A percentile compares a stretch with the other conserved stretches of the same genome.
These are phyloP conservation scores for Macrophya annulata DNA, from an alignment of 2,888 invertebrate genomes.

Conservation along the genomic window DNA sequence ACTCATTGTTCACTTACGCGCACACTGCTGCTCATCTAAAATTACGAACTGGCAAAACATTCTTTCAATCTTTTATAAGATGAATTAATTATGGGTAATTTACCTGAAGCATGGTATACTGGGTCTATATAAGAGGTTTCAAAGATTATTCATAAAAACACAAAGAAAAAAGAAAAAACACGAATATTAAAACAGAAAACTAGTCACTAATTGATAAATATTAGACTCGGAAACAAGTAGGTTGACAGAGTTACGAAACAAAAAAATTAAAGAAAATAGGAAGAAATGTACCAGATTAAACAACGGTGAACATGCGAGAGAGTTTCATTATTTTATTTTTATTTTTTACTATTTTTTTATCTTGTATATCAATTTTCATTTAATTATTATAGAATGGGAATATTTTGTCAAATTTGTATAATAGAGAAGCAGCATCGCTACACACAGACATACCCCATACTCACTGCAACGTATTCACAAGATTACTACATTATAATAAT, in stretches of 20 bases:
- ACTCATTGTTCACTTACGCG: slow-evolving; percentile 51
- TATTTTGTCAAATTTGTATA: slow-evolving; percentile 42
- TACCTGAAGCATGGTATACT: background rate
- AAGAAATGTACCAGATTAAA: background rate
- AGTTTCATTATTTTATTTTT: background rate
- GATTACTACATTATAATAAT: slow-evolving; percentile 31
- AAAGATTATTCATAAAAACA: slow-evolving; percentile 14
- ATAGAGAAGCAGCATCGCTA: slow-evolving; percentile 27
- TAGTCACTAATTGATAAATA: slow-evolving; percentile 44
- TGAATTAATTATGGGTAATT: background rate
- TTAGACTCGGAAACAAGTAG: background rate
- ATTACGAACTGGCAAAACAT: slow-evolving; percentile 39
- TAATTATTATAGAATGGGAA: slow-evolving; percentile 7
- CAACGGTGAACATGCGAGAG: background rate
- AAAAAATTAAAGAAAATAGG: background rate
- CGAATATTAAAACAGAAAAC: slow-evolving; percentile 15
- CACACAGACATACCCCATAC: slow-evolving; percentile 27
- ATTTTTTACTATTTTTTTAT: slow-evolving; percentile 11
- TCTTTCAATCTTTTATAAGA: background rate
- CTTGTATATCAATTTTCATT: background rate
- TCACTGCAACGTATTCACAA: slow-evolving; percentile 45
- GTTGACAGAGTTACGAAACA: background rate
- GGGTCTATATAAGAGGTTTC: background rate
- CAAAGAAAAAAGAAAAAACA: background rate
- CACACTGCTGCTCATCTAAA: slow-evolving; percentile 31